Conservation (phyloP, 2,797 vertebrate genomes). For the Apogon talboti region DNA sequence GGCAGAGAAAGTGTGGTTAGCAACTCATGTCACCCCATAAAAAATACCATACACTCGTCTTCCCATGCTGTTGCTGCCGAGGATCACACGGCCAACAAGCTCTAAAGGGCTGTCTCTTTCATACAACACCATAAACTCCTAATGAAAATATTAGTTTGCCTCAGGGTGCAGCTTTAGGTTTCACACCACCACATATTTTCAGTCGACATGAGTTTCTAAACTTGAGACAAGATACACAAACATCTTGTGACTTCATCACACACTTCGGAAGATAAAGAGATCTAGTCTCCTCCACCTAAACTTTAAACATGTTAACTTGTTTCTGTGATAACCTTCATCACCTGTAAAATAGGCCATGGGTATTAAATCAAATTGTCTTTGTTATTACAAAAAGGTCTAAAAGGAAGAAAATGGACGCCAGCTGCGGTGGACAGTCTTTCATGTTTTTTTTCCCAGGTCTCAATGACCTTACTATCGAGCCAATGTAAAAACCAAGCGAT, state of each 20-base stretch:
- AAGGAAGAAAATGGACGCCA: neutral
- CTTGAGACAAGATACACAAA: constrained; percentile 59
- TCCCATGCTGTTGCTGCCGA: constrained; percentile 42
- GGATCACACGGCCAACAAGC: constrained; percentile 28
- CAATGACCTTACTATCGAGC: neutral
- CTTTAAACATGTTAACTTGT: constrained; percentile 14
- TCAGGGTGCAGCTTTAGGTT: constrained; percentile 67
- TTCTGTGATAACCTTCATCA: constrained; percentile 7
- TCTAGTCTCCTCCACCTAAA: constrained; percentile 17
- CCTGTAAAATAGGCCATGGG: neutral
- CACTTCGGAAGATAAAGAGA: constrained; percentile 40
- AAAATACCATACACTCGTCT: constrained; percentile 44
- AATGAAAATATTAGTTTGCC: constrained; percentile 76
- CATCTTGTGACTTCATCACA: constrained; percentile 38
- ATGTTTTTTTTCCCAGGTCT: constrained; percentile 1
- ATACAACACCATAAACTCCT: constrained; percentile 57
- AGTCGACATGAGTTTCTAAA: constrained; percentile 55
- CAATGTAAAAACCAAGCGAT: neutral
- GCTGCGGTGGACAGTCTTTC: neutral
- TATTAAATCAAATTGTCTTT: neutral
- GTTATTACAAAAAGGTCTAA: constrained; percentile 6
- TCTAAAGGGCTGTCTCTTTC: constrained; percentile 57
- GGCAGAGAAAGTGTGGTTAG: constrained; percentile 46
- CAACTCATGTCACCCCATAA: constrained; percentile 36
- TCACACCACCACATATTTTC: constrained; percentile 53